These are phyloP conservation scores for Acrossocheilus fasciatus DNA, from an alignment of 2,797 vertebrate species.

Conservation along the genomic window DNA sequence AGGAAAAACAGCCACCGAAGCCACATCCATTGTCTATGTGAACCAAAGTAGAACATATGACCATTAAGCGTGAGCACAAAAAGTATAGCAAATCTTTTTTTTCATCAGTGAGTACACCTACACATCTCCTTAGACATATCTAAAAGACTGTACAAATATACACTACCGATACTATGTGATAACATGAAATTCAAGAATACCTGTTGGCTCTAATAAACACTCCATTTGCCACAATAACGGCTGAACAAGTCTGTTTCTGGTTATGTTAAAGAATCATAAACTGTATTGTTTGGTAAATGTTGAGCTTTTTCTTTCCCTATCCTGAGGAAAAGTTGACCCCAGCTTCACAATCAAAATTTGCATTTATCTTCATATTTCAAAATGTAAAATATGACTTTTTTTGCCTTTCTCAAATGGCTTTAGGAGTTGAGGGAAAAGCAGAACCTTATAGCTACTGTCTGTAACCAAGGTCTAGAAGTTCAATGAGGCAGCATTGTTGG, in stretches of 20 bases:
- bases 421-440: conserved; percentile 62
- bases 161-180: conserved; percentile 90
- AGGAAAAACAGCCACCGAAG: conserved; percentile 87
- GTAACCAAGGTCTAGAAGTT: conserved; percentile 57
- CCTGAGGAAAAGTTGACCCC: conserved; percentile 60
- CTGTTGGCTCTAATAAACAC: conserved; percentile 69
- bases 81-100: conserved; percentile 84
- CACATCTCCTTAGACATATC: conserved; percentile 91
- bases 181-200: conserved; percentile 84
- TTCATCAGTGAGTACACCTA: conserved; percentile 85
- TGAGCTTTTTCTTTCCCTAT: conserved; percentile 63
- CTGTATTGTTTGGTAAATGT: conserved; percentile 72
- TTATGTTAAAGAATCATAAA: conserved; percentile 60
- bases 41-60: conserved; percentile 94
- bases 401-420: conserved; percentile 74
- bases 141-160: conserved; percentile 99
- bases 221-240: conserved; percentile 68
- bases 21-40: conserved; percentile 91
- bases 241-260: conserved; percentile 67
- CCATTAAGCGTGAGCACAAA: conserved; percentile 90
- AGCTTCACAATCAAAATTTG: conserved; percentile 35
- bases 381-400: conserved; percentile 33
- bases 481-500: conserved; percentile 75
- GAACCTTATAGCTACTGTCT: conserved; percentile 38
- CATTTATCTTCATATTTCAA: conserved; percentile 43